phyloP scores from a whole-genome alignment of 2,888 invertebrate genomes.

The Dasysyrphus albostriatus region DNA sequence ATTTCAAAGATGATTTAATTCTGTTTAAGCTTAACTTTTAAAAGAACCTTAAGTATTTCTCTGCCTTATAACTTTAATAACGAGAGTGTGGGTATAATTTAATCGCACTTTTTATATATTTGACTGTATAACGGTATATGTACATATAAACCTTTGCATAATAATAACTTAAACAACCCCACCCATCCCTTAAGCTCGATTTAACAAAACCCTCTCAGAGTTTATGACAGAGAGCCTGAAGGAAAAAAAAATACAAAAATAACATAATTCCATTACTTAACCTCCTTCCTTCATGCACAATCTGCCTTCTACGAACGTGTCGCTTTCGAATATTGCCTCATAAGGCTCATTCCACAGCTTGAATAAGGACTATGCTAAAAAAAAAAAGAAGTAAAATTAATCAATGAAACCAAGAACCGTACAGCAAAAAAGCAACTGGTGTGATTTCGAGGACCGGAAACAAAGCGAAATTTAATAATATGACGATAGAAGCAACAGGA shows the following conservation, averaged over 20 bases:
- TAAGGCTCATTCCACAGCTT: conserved; percentile 17
- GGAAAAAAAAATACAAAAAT: conserved; percentile 6
- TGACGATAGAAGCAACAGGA: conserved; percentile 66
- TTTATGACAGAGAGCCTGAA: conserved; percentile 7
- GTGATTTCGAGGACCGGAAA: conserved; percentile 66
- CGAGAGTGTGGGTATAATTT: neutral
- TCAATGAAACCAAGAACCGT: conserved; percentile 55
- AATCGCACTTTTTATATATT: neutral
- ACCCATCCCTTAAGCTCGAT: conserved; percentile 20
- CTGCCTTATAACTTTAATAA: no score
- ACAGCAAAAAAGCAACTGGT: conserved; percentile 70
- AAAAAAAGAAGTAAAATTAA: conserved; percentile 49
- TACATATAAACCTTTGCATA: neutral
- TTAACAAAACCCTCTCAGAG: conserved; percentile 32
- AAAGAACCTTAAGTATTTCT: no score
- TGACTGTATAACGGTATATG: neutral
- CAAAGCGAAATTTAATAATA: conserved; percentile 71
- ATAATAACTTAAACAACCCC: neutral
- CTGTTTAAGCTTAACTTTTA: neutral
- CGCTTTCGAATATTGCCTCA: conserved; percentile 41
- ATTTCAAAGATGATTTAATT: neutral
- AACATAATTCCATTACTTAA: conserved; percentile 37
- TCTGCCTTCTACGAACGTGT: conserved; percentile 13
- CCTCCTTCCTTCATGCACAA: conserved; percentile 6
- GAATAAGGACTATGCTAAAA: conserved; percentile 11